Percentiles rank a stretch among this genome's conserved stretches.
Conservation (phyloP, 1,140 invertebrate species). For the Euwallacea similis region DNA sequence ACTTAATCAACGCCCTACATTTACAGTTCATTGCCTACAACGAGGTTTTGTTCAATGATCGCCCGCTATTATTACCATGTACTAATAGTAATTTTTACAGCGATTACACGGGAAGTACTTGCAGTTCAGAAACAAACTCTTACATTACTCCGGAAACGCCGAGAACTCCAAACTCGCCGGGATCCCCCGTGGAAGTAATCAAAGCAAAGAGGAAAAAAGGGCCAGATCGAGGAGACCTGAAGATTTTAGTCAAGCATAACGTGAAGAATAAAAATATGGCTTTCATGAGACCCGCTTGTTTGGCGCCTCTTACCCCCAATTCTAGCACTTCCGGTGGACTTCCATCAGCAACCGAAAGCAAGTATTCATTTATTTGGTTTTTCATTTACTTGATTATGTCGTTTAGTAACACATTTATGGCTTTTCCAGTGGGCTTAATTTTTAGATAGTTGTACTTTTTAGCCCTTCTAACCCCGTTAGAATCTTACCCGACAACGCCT, state of each 20-base stretch:
- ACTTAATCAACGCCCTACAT: too few relatives aligned
- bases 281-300: background rate
- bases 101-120: constrained; percentile 9
- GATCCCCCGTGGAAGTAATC: background rate
- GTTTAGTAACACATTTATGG: background rate
- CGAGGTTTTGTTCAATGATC: background rate
- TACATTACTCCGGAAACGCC: constrained; percentile 36
- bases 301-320: constrained; percentile 33
- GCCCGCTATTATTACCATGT: background rate
- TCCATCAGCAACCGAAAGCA: constrained; percentile 52
- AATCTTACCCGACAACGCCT: constrained; percentile 18
- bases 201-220: background rate
- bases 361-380: constrained; percentile 19
- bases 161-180: constrained; percentile 13
- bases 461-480: constrained; percentile 43
- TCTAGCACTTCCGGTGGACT: constrained; percentile 40
- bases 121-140: constrained; percentile 27
- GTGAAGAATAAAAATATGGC: background rate
- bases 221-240: background rate
- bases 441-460: constrained; percentile 13
- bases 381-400: background rate
- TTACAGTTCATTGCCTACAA: too few relatives aligned
- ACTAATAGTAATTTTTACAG: constrained; percentile 4
- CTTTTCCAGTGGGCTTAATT: background rate
- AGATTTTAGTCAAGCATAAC: background rate